Evolutionary conservation across 2,113 vertebrate genomes (phyloP).

Genomic region (Leptobrachium ailaonicum): DNA sequence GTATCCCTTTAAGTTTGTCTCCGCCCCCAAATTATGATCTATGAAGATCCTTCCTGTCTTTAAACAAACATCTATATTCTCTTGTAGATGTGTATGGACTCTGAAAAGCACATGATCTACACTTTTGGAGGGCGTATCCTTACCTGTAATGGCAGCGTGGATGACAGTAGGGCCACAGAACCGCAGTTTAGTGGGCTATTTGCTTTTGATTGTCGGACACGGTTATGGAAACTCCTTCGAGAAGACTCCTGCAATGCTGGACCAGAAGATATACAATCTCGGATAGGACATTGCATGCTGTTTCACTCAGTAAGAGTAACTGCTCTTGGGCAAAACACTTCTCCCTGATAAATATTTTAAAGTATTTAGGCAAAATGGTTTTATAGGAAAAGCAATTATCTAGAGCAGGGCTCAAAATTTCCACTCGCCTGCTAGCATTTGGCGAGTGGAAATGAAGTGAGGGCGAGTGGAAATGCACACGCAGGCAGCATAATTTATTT

Average conservation of each 20-base stretch:
- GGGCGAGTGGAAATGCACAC: no score
- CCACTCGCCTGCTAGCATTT: no score
- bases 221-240: constrained; percentile 88
- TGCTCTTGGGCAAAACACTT: no score
- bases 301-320: constrained; percentile 84
- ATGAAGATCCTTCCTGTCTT: no score
- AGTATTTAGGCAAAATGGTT: no score
- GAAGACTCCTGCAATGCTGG: constrained; percentile 98
- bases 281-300: constrained; percentile 98
- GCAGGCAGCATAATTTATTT: no score
- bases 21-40: no score
- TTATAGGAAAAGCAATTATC: no score
- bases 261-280: constrained; percentile 94
- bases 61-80: background rate
- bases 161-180: constrained; percentile 91
- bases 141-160: constrained; percentile 92
- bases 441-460: no score
- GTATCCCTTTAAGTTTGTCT: no score
- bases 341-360: no score
- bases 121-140: constrained; percentile 95
- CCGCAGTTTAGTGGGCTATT: constrained; percentile 97
- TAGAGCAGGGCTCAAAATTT: no score
- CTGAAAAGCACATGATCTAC: constrained; percentile 98
- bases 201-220: constrained; percentile 88
- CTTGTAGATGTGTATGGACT: constrained; percentile 97